These are phyloP conservation scores for Poeciliopsis retropinna DNA, from an alignment of 2,113 vertebrate genomes.

Conservation along the genomic window DNA sequence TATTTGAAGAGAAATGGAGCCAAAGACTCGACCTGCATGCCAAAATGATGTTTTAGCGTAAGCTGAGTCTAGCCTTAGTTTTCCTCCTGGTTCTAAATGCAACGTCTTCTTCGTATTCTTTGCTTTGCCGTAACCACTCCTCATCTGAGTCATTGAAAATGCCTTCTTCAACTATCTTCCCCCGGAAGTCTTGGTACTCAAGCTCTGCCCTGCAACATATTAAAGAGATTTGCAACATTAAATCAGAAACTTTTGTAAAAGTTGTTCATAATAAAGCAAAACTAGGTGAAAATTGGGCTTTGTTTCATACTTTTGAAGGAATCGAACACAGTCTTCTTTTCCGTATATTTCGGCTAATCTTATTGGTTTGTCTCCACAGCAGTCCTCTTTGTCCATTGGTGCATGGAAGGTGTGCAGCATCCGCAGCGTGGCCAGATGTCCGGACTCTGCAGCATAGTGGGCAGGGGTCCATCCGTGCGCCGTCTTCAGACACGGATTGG, in stretches of 20 bases:
- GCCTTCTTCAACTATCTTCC: constrained; percentile 63
- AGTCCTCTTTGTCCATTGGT: constrained; percentile 83
- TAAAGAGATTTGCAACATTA: not conserved
- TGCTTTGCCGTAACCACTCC: constrained; percentile 83
- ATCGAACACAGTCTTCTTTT: constrained; percentile 84
- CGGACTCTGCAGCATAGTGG: constrained; percentile 88
- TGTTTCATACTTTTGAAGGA: constrained; percentile 84
- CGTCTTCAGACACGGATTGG: constrained; percentile 82
- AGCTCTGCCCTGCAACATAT: constrained; percentile 82
- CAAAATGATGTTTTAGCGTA: not conserved
- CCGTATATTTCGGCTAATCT: constrained; percentile 89
- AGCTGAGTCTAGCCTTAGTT: not conserved
- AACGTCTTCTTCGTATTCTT: constrained; percentile 62
- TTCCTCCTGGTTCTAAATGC: not conserved
- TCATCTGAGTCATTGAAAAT: constrained; percentile 84
- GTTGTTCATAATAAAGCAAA: constrained; percentile 2
- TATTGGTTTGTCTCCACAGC: constrained; percentile 85
- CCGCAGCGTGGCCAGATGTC: constrained; percentile 81
- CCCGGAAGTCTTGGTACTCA: constrained; percentile 76
- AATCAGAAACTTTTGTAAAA: not conserved
- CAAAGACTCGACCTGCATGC: not conserved
- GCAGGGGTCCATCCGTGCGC: constrained; percentile 87
- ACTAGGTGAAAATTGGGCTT: constrained; percentile 1
- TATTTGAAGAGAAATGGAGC: accelerated
- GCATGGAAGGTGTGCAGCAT: constrained; percentile 84